A percentile compares a stretch with the other conserved stretches of the same genome.
These are phyloP conservation scores for Pithys albifrons DNA, from an alignment of 2,113 vertebrate genomes.

Conservation along the genomic window DNA sequence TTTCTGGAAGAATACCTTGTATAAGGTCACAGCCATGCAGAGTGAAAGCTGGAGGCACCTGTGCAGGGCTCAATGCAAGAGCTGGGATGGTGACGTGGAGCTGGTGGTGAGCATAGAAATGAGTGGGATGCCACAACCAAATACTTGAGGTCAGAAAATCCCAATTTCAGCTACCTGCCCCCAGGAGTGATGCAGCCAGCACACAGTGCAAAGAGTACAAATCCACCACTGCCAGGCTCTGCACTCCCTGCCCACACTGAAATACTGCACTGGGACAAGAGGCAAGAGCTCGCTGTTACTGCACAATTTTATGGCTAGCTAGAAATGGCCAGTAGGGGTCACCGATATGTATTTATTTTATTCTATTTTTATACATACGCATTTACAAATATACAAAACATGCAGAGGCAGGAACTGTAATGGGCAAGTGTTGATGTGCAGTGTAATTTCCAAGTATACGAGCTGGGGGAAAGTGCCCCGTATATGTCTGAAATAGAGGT, in stretches of 20 bases:
- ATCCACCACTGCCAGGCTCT: not conserved
- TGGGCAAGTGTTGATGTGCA: not conserved
- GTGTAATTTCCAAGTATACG: not conserved
- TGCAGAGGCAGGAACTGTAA: not conserved
- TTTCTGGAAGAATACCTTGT: not conserved
- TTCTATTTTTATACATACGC: not conserved
- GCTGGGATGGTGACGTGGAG: rapidly evolving
- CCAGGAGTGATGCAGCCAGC: not conserved
- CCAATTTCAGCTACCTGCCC: not conserved
- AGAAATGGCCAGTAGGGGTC: constrained; percentile 46
- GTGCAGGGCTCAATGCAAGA: not conserved
- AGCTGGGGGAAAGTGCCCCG: not conserved
- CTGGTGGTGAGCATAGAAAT: not conserved
- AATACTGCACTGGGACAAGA: not conserved
- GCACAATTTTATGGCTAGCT: not conserved
- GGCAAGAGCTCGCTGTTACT: not conserved
- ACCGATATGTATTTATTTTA: constrained; percentile 39
- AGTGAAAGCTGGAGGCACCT: not conserved
- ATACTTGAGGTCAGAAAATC: not conserved
- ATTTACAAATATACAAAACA: not conserved
- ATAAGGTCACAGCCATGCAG: not conserved
- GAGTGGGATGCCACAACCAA: not conserved
- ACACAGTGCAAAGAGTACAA: not conserved
- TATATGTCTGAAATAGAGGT: not conserved
- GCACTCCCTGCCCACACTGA: rapidly evolving